Evolutionary conservation across 2,797 vertebrate species (phyloP).

Genomic region (Crocidura indochinensis): DNA sequence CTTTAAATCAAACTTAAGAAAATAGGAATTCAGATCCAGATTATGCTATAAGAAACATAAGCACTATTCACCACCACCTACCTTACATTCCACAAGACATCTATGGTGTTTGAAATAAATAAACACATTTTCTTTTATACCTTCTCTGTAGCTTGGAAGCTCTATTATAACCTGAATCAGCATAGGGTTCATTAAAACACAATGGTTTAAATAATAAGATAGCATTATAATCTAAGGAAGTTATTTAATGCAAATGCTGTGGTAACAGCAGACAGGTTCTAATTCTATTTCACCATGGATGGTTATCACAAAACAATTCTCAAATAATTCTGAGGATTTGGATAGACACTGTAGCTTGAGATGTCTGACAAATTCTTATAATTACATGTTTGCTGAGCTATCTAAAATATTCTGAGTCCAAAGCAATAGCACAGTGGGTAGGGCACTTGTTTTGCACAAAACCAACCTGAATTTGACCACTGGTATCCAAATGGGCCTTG

Average conservation of each 20-base stretch:
- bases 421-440: no score
- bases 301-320: conserved; percentile 24
- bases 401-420: neutral
- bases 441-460: no score
- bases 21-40: conserved; percentile 20
- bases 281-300: neutral
- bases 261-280: neutral
- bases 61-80: neutral
- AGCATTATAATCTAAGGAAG: neutral
- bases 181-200: neutral
- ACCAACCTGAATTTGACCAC: no score
- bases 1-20: conserved; percentile 13
- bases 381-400: neutral
- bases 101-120: neutral
- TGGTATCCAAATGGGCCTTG: no score
- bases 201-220: conserved; percentile 27
- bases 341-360: neutral
- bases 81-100: neutral
- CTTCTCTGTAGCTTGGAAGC: neutral
- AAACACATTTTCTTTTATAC: conserved; percentile 10
- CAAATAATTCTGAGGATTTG: neutral
- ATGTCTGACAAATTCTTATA: neutral
- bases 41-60: neutral
- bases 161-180: conserved; percentile 40
- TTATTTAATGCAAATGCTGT: neutral